Conservation (phyloP, 2,797 vertebrate species). For the Spinus olivaceus region DNA sequence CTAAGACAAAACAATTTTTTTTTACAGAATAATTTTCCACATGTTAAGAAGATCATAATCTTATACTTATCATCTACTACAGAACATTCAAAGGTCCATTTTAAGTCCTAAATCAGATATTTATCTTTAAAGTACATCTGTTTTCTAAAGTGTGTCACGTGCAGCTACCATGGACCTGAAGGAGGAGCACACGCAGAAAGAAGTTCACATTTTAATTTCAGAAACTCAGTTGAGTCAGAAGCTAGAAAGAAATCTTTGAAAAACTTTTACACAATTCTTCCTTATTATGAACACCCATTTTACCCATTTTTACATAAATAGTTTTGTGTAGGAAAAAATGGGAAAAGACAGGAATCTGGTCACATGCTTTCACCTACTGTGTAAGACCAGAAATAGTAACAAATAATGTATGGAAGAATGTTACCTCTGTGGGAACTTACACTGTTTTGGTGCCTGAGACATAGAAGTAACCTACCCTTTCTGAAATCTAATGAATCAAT, state of each 20-base stretch:
- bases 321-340: not conserved
- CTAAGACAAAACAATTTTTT: not conserved
- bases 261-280: not conserved
- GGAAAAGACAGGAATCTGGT: not conserved
- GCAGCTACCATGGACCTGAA: not conserved
- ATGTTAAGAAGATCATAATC: not conserved
- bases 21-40: not conserved
- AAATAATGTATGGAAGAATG: not conserved
- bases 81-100: not conserved
- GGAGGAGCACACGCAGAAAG: not conserved
- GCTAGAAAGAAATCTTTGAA: not conserved
- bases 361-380: not conserved
- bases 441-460: fast-evolving
- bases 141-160: not conserved
- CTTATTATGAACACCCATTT: not conserved
- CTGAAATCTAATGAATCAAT: not conserved
- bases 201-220: not conserved
- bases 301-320: not conserved
- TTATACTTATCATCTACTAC: not conserved
- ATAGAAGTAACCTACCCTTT: not conserved
- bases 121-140: not conserved
- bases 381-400: not conserved
- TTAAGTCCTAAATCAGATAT: not conserved
- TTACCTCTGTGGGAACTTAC: fast-evolving
- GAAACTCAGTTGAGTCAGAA: not conserved